phyloP scores from a whole-genome alignment of 2,888 invertebrate species.

The Drosophila macrospina region DNA sequence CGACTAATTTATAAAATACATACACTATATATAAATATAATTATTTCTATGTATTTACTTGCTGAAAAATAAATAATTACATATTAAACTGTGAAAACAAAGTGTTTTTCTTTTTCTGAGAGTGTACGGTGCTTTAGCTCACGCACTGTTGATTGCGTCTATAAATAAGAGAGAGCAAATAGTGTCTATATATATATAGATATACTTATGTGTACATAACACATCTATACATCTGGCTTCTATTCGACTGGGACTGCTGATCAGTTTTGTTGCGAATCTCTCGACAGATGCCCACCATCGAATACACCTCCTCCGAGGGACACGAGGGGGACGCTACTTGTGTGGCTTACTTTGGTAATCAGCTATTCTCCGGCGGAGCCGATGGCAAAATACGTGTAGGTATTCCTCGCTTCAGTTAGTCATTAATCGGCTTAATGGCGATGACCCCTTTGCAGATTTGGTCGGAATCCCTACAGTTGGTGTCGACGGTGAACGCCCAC shows the following conservation, averaged over 20 bases:
- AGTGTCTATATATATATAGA: background rate
- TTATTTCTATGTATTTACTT: constrained; percentile 78
- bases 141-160: constrained; percentile 36
- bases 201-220: background rate
- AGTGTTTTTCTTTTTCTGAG: constrained; percentile 20
- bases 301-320: constrained; percentile 77
- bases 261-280: constrained; percentile 51
- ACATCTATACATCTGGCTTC: background rate
- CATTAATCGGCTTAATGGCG: constrained; percentile 7
- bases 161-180: constrained; percentile 36
- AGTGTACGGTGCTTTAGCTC: constrained; percentile 10
- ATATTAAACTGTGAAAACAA: constrained; percentile 68
- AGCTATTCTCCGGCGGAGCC: constrained; percentile 84
- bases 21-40: constrained; percentile 36
- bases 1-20: constrained; percentile 46
- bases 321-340: constrained; percentile 85
- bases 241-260: background rate
- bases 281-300: constrained; percentile 69
- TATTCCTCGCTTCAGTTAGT: constrained; percentile 26
- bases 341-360: constrained; percentile 75
- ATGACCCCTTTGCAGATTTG: constrained; percentile 79
- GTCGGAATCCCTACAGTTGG: constrained; percentile 82
- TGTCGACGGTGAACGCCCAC: constrained; percentile 80
- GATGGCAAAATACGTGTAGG: constrained; percentile 85
- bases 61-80: constrained; percentile 72